Evolutionary conservation across 2,797 vertebrate species (phyloP).

Genomic region (Falco cherrug): DNA sequence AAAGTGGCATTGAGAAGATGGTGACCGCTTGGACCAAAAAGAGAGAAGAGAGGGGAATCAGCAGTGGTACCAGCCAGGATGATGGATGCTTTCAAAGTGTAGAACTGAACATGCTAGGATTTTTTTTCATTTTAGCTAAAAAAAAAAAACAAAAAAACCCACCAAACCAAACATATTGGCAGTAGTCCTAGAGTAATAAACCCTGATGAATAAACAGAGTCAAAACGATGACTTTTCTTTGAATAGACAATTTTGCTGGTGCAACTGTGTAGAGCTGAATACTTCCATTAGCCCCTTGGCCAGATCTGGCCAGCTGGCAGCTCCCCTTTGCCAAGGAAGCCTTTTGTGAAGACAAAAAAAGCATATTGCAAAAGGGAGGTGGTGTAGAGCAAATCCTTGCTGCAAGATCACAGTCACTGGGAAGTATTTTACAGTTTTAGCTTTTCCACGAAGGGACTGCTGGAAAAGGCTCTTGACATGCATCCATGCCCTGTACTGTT

Average conservation of each 20-base stretch:
- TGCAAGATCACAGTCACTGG: not conserved
- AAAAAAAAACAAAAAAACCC: not conserved
- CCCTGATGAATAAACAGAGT: not conserved
- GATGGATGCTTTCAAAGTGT: not conserved
- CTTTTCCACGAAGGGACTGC: not conserved
- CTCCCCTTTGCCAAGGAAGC: conserved; percentile 52
- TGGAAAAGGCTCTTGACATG: not conserved
- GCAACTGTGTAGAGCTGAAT: not conserved
- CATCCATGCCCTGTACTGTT: not conserved
- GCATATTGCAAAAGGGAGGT: conserved; percentile 12
- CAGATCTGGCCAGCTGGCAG: conserved; percentile 54
- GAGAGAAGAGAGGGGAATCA: not conserved
- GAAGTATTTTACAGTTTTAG: conserved; percentile 25
- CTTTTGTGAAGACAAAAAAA: conserved; percentile 58
- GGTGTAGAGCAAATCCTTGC: conserved; percentile 17
- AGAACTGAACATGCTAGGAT: not conserved
- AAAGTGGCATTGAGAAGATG: not conserved
- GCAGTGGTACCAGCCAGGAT: not conserved
- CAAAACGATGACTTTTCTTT: conserved; percentile 27
- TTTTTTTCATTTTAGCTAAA: not conserved
- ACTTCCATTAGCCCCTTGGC: conserved; percentile 40
- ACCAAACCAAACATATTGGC: not conserved
- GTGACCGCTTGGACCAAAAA: not conserved
- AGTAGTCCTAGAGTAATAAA: conserved; percentile 25
- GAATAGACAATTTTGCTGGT: conserved; percentile 41